A percentile compares a stretch with the other conserved stretches of the same genome.
Conservation (phyloP, 2,888 invertebrate species). For the Acanthococcus lagerstroemiae region DNA sequence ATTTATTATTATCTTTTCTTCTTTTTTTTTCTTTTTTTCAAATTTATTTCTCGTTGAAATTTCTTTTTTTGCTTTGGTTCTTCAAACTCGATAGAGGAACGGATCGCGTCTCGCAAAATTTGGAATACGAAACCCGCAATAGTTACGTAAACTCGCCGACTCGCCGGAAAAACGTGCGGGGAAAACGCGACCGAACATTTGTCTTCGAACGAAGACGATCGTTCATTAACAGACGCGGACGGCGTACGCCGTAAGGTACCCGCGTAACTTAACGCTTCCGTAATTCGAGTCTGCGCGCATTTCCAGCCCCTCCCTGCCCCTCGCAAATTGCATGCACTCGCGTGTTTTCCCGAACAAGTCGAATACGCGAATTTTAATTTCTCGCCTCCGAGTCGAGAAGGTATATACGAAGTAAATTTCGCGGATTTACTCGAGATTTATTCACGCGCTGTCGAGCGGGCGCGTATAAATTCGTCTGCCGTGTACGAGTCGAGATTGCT, state of each 20-base stretch:
- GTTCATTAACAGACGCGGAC: constrained; percentile 6
- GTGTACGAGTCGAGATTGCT: too few species aligned
- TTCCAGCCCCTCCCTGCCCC: background rate
- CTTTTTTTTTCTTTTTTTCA: background rate
- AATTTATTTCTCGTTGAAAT: background rate
- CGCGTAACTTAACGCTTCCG: constrained; percentile 18
- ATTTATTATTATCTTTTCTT: background rate
- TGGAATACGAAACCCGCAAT: too few species aligned
- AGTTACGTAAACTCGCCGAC: constrained; percentile 12
- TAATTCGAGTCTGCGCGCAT: constrained; percentile 13
- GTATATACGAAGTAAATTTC: too few species aligned
- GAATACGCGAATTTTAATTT: constrained; percentile 12
- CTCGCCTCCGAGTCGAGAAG: too few species aligned
- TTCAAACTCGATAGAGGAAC: too few species aligned
- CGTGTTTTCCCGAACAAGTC: too few species aligned
- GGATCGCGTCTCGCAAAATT: too few species aligned
- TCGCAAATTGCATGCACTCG: constrained; percentile 5
- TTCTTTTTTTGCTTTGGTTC: too few species aligned
- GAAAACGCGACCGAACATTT: constrained; percentile 4
- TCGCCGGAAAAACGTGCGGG: background rate
- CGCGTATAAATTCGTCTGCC: too few species aligned
- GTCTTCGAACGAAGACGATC: constrained; percentile 16
- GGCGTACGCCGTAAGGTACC: constrained; percentile 5
- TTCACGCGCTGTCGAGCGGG: too few species aligned
- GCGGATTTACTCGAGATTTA: too few species aligned